Conservation (phyloP, 2,888 invertebrate species). For the Ptilodon capucinus region DNA sequence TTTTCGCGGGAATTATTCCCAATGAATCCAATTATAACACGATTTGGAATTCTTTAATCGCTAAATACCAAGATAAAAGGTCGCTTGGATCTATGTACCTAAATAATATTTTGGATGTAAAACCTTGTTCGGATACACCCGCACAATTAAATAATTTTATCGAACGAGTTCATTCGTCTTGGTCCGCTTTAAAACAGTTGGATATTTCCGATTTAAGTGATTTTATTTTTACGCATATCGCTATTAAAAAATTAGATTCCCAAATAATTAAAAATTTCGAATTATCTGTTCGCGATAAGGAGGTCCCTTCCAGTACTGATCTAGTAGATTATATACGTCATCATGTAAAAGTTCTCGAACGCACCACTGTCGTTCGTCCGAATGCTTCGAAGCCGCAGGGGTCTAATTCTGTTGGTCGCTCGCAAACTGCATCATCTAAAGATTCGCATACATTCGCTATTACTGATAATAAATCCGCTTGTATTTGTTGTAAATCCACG, state of each 20-base stretch:
- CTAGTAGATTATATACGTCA: neutral
- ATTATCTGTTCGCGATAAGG: neutral
- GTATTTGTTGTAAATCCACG: neutral
- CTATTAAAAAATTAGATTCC: neutral
- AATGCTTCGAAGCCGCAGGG: too few relatives aligned
- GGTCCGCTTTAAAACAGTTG: neutral
- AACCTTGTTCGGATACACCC: neutral
- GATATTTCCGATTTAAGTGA: neutral
- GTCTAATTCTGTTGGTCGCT: too few relatives aligned
- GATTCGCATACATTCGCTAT: neutral
- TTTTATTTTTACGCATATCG: neutral
- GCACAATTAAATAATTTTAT: neutral
- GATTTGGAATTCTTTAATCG: neutral
- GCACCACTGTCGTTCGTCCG: neutral
- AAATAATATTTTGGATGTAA: neutral
- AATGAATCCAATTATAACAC: neutral
- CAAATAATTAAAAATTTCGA: neutral
- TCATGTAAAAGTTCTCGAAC: neutral
- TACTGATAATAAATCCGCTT: neutral
- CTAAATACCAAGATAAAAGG: neutral
- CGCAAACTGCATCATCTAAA: neutral
- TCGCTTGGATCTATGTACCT: neutral
- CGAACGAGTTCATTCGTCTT: neutral
- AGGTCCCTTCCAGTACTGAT: neutral
- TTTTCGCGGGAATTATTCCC: neutral